A percentile compares a stretch with the other conserved stretches of the same genome.
Conservation (phyloP, 2,113 vertebrate genomes). For the Tachysurus vachellii region DNA sequence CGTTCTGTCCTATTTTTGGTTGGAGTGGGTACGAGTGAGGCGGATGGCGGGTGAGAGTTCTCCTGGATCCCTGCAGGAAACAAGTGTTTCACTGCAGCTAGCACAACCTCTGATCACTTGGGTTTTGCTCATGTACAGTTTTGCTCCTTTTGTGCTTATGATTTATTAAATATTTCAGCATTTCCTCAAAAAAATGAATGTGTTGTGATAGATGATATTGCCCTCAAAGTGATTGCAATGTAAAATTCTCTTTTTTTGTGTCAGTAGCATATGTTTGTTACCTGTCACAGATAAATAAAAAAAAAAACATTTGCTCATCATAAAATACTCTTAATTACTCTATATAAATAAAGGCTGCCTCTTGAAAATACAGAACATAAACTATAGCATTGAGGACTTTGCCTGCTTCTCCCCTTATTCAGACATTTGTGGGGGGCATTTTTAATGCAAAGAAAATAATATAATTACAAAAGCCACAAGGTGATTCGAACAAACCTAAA, state of each 20-base stretch:
- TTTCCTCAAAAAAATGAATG: constrained; percentile 45
- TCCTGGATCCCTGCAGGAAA: constrained; percentile 77
- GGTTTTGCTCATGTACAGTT: constrained; percentile 51
- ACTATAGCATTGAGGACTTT: neutral
- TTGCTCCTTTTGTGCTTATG: constrained; percentile 55
- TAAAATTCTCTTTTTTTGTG: neutral
- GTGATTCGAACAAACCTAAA: constrained; percentile 33
- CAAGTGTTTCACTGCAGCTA: constrained; percentile 71
- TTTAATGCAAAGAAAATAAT: neutral
- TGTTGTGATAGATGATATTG: constrained; percentile 35
- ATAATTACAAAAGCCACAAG: constrained; percentile 40
- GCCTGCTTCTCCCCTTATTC: constrained; percentile 4
- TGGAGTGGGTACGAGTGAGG: constrained; percentile 32
- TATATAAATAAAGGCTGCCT: constrained; percentile 23
- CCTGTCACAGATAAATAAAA: neutral
- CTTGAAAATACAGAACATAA: neutral
- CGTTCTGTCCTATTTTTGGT: constrained; percentile 45
- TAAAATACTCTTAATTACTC: constrained; percentile 8
- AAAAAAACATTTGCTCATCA: neutral
- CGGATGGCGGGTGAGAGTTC: constrained; percentile 66
- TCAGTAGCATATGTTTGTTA: constrained; percentile 22
- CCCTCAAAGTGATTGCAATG: neutral
- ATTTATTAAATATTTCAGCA: constrained; percentile 64
- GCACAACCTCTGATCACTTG: constrained; percentile 66
- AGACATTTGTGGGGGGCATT: constrained; percentile 19